Evolutionary conservation across 2,888 invertebrate species (phyloP).

Genomic region (Sinodicranocentrus sp.): DNA sequence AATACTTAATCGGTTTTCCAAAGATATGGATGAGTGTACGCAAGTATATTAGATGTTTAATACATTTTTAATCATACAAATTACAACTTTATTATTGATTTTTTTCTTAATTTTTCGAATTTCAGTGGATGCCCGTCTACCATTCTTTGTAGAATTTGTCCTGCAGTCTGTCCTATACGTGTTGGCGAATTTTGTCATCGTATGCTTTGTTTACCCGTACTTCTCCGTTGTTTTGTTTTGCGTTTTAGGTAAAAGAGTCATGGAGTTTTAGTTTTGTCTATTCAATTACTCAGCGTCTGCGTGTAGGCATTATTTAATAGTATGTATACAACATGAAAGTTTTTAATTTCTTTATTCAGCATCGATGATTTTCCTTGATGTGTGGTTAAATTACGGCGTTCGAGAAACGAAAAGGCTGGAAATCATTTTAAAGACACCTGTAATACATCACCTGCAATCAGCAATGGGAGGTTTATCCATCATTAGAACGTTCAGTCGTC

Average conservation of each 20-base stretch:
- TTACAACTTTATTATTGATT: slow-evolving; percentile 7
- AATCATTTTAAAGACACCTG: slow-evolving; percentile 80
- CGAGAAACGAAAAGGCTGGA: slow-evolving; percentile 79
- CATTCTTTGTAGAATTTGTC: slow-evolving; percentile 80
- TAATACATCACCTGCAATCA: slow-evolving; percentile 80
- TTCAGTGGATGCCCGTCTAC: slow-evolving; percentile 80
- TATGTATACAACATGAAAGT: background rate
- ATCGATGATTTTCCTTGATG: slow-evolving; percentile 76
- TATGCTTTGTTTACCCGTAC: slow-evolving; percentile 79
- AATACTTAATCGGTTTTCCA: slow-evolving; percentile 79
- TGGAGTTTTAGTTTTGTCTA: background rate
- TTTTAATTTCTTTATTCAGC: slow-evolving; percentile 63
- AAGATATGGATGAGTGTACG: slow-evolving; percentile 80
- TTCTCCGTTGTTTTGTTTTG: slow-evolving; percentile 78
- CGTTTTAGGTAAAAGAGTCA: slow-evolving; percentile 77
- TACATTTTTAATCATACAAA: slow-evolving; percentile 11
- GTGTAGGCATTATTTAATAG: too few species aligned
- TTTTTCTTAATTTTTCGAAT: slow-evolving; percentile 18
- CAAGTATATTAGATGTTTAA: too few species aligned
- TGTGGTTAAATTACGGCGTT: slow-evolving; percentile 77
- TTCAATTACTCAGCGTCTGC: background rate
- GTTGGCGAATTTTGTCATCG: slow-evolving; percentile 78
- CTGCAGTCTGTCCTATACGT: slow-evolving; percentile 80
- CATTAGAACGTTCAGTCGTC: slow-evolving; percentile 80
- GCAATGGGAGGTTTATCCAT: slow-evolving; percentile 80